Evolutionary conservation across 2,888 invertebrate species (phyloP), one percentile per base, ranked within the genome.

Genomic region (Xylota sylvarum): DNA sequence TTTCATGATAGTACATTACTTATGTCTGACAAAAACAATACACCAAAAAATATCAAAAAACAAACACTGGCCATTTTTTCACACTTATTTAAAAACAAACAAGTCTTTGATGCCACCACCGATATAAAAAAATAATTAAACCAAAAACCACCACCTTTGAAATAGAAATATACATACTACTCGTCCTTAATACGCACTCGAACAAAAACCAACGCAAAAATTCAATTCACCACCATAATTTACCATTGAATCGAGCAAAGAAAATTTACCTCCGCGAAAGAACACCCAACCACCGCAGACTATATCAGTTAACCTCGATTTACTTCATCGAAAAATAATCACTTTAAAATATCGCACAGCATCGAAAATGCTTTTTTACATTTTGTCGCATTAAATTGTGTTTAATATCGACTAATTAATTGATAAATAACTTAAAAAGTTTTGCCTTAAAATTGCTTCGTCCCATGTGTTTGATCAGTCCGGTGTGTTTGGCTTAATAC

Each of bases 191-290:
- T 23, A 23, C 48, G 2, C 48, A 19, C 50, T 4, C 17, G 4
- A n/a, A 30, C 30, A 5, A 14, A 62, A 48, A 19, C 6, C 6
- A 40, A 58, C 6, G 23, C 23, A 30, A 30, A 43, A 46, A 23
- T 30, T 14, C 4, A 17, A 1, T 52, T 5, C 56, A 56, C 27
- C 56, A 73, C 62, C 58, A 60, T 9, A 37, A 40, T 27, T 5
- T 12, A 40, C 19, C 4, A 46, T 23, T 2, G 19, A 30, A 60
- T 27, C 9, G 35, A 37, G 12, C 14, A 46, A 32, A 56, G 4
- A 58, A 67, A 56, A 67, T 27, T 64, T 78, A 78, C 69, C 78
- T 78, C 69, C 12, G 32, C 52, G 32, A 52, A 62, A 62, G 52
- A 52, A 69, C 6, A 55, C 67, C 43, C 52, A 62, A 60, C 78